These are phyloP conservation scores for Laterallus jamaicensis DNA, from an alignment of 2,113 vertebrate species.

Conservation along the genomic window DNA sequence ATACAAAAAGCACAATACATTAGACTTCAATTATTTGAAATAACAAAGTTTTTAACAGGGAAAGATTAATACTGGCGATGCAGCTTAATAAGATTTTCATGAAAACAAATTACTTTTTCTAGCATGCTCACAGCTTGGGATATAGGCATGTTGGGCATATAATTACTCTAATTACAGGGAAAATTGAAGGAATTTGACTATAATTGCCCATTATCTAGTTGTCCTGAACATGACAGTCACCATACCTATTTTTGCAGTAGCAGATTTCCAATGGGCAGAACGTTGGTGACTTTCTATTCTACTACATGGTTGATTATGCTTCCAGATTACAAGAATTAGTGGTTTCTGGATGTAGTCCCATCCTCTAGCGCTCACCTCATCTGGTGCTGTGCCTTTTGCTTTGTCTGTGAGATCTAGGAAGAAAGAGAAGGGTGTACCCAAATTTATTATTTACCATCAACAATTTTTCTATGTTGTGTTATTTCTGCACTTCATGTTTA, in stretches of 20 bases:
- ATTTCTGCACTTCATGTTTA: neutral
- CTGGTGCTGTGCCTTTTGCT: neutral
- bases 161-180: constrained; percentile 7
- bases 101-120: constrained; percentile 14
- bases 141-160: neutral
- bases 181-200: constrained; percentile 13
- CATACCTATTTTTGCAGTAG: neutral
- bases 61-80: neutral
- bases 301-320: neutral
- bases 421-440: neutral
- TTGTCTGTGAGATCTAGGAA: neutral
- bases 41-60: neutral
- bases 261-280: neutral
- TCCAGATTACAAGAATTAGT: neutral
- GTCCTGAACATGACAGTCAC: neutral
- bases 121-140: neutral
- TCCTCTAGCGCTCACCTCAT: neutral
- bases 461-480: neutral
- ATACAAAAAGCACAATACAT: neutral
- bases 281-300: neutral
- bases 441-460: neutral
- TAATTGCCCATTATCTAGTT: neutral
- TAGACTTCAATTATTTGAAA: constrained; percentile 23
- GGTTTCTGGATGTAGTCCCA: neutral
- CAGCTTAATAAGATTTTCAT: constrained; percentile 7